Percentiles rank a stretch among this genome's conserved stretches.
phyloP scores from a whole-genome alignment of 2,113 vertebrate species.

The Nanger granti region DNA sequence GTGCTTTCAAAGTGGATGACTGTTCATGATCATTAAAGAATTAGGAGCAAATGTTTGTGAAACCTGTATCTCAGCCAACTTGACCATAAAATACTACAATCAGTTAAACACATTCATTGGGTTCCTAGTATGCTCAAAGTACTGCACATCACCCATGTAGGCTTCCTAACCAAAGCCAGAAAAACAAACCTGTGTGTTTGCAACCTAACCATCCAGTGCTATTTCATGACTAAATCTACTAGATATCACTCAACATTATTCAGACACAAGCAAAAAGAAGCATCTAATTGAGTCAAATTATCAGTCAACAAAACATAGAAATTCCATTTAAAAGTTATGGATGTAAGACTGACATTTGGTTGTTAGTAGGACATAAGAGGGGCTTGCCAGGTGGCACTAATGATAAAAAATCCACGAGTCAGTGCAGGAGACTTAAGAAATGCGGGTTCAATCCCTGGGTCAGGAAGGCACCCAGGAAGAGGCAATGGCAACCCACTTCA shows the following conservation, averaged over 20 bases:
- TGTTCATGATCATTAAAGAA: not conserved
- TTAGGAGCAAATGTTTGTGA: not conserved
- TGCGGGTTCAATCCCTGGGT: not conserved
- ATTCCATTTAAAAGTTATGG: not conserved
- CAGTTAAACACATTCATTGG: not conserved
- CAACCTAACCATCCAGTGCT: not conserved
- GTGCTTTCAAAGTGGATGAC: not conserved
- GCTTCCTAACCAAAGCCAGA: not conserved
- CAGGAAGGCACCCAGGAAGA: not conserved
- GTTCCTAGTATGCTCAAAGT: not conserved
- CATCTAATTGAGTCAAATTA: not conserved
- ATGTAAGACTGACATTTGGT: not conserved
- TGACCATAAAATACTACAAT: not conserved
- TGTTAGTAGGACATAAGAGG: not conserved
- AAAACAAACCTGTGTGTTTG: not conserved
- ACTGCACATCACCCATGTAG: not conserved
- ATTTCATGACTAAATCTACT: not conserved
- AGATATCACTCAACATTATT: not conserved
- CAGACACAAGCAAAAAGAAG: not conserved
- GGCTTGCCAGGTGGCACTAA: not conserved
- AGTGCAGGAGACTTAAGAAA: not conserved
- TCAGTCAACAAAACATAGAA: not conserved
- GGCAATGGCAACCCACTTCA: not conserved
- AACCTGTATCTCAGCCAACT: not conserved
- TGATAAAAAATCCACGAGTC: not conserved